Evolutionary conservation across 2,113 vertebrate genomes (phyloP).

Genomic region (Pelusios castaneus): DNA sequence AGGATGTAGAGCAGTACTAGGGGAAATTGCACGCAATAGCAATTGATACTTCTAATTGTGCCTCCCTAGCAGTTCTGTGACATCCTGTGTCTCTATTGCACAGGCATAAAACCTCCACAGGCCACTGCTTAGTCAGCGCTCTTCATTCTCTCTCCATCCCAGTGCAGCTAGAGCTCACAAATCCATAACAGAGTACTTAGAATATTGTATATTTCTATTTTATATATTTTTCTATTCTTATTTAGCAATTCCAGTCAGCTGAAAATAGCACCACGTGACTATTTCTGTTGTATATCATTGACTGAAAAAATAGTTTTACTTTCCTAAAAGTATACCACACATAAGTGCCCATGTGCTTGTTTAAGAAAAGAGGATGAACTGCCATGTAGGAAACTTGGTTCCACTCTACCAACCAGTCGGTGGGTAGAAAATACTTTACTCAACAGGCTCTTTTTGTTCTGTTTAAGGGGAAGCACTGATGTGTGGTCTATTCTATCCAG

Average conservation of each 20-base stretch:
- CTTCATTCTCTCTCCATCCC: background rate
- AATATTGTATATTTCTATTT: background rate
- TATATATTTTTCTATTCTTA: background rate
- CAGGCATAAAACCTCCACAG: accelerated
- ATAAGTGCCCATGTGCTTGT: background rate
- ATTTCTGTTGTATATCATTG: slow-evolving; percentile 12
- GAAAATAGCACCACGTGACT: background rate
- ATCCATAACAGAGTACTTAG: background rate
- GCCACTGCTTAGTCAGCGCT: background rate
- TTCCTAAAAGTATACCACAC: background rate
- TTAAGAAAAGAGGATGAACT: slow-evolving; percentile 9
- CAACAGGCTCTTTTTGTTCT: background rate
- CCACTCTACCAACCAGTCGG: background rate
- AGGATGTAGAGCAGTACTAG: background rate
- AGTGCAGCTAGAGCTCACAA: background rate
- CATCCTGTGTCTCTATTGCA: accelerated
- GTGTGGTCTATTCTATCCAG: background rate
- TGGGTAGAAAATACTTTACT: slow-evolving; percentile 11
- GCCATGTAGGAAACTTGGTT: background rate
- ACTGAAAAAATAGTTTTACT: slow-evolving; percentile 36
- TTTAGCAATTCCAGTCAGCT: background rate
- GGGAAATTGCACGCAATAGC: background rate
- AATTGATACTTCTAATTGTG: background rate
- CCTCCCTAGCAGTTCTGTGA: background rate
- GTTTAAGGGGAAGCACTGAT: background rate